phyloP scores from a whole-genome alignment of 2,113 vertebrate species.

The Syngnathoides biaculeatus region DNA sequence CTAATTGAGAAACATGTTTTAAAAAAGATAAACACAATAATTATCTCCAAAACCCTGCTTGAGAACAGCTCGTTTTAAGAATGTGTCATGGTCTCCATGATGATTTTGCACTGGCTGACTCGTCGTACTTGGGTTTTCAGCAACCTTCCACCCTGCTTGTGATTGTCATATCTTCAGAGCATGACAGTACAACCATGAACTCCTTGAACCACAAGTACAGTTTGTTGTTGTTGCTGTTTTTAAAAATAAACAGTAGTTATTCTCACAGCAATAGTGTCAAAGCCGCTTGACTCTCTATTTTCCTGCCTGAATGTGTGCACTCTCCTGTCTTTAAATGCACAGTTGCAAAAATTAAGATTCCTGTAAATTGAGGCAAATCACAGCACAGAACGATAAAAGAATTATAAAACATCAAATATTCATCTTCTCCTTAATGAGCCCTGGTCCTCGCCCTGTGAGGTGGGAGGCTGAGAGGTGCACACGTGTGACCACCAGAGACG shows the following conservation, averaged over 20 bases:
- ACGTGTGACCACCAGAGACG: constrained; percentile 53
- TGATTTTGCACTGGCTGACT: too few species aligned
- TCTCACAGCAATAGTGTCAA: background rate
- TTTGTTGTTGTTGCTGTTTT: background rate
- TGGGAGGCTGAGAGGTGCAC: constrained; percentile 10
- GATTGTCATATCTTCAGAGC: too few species aligned
- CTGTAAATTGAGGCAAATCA: constrained; percentile 68
- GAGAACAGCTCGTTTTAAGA: too few species aligned
- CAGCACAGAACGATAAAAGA: constrained; percentile 69
- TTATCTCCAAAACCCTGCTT: too few species aligned
- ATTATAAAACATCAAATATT: constrained; percentile 77
- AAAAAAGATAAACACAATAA: too few species aligned
- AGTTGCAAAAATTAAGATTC: background rate
- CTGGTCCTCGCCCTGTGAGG: constrained; percentile 31
- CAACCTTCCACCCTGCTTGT: too few species aligned
- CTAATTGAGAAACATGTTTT: too few species aligned
- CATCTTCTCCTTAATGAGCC: constrained; percentile 72
- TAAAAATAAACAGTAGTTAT: background rate
- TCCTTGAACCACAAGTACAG: too few species aligned
- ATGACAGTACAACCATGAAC: too few species aligned
- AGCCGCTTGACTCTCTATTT: background rate
- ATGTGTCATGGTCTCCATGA: too few species aligned
- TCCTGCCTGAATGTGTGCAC: background rate
- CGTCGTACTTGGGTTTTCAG: too few species aligned
- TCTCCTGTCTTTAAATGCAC: background rate